phyloP scores from a whole-genome alignment of 2,797 vertebrate genomes.

The Cyprinella venusta region DNA sequence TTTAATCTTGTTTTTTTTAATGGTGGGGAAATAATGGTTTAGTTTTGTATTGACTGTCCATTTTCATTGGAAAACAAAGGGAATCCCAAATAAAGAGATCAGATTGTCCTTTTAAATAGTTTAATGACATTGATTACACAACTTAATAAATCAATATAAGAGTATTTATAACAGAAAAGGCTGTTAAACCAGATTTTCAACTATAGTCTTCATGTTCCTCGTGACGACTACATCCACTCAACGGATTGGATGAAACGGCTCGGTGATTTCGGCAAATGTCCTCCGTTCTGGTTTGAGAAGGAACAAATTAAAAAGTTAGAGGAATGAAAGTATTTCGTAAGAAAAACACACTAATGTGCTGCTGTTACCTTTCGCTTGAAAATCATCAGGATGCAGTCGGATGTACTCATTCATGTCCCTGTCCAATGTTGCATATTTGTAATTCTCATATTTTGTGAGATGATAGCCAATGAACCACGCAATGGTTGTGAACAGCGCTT shows the following conservation, averaged over 20 bases:
- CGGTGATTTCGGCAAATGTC: constrained; percentile 81
- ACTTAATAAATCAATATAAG: constrained; percentile 19
- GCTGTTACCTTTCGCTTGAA: constrained; percentile 75
- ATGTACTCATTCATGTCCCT: constrained; percentile 85
- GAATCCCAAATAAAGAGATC: not conserved
- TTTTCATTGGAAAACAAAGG: not conserved
- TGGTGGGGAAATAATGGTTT: not conserved
- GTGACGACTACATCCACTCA: constrained; percentile 67
- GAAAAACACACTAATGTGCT: too few species aligned
- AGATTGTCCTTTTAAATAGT: constrained; percentile 27
- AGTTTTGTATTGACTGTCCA: not conserved
- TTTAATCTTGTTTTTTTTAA: not conserved
- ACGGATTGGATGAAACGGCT: constrained; percentile 85
- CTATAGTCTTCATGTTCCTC: constrained; percentile 16
- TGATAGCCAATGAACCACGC: constrained; percentile 89
- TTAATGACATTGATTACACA: constrained; percentile 53
- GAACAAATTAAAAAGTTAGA: not conserved
- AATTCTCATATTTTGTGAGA: constrained; percentile 79
- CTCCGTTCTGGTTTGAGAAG: constrained; percentile 77
- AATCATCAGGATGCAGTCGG: constrained; percentile 79
- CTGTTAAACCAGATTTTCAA: constrained; percentile 28
- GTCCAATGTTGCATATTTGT: constrained; percentile 78
- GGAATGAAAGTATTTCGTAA: not conserved
- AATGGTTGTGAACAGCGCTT: constrained; percentile 77
- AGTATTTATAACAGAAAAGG: constrained; percentile 19